A percentile compares a stretch with the other conserved stretches of the same genome.
phyloP scores from a whole-genome alignment of 2,888 invertebrate species.

The Caradrina kadenii region DNA sequence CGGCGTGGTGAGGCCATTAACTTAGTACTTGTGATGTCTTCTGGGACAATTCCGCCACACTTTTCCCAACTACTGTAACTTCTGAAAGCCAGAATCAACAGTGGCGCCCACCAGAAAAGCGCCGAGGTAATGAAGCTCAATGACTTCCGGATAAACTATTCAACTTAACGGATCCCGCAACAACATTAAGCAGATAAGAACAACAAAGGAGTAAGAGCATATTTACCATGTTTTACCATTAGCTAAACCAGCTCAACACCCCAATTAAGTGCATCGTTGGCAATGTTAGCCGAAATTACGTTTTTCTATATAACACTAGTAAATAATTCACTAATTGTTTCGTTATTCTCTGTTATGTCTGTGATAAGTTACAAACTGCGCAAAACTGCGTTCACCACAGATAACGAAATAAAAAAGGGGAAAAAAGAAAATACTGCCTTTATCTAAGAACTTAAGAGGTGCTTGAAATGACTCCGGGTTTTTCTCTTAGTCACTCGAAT shows the following conservation, averaged over 20 bases:
- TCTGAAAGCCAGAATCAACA: no score
- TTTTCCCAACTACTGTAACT: no score
- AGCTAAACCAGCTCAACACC: background rate
- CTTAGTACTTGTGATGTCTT: background rate
- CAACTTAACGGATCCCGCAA: no score
- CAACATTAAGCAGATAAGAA: no score
- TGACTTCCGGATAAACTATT: no score
- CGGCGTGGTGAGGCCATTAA: background rate
- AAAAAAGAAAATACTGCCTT: constrained; percentile 73
- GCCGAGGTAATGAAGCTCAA: no score
- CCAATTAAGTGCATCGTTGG: background rate
- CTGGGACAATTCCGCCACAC: no score
- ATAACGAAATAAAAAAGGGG: constrained; percentile 57
- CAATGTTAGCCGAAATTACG: background rate
- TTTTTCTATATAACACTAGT: constrained; percentile 3
- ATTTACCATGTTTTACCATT: background rate
- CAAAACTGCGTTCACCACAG: constrained; percentile 49
- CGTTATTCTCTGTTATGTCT: constrained; percentile 46
- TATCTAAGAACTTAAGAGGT: constrained; percentile 77
- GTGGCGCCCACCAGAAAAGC: no score
- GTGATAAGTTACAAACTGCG: constrained; percentile 46
- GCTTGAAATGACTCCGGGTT: constrained; percentile 77
- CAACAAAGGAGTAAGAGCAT: no score
- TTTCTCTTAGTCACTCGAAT: constrained; percentile 84
- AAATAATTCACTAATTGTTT: constrained; percentile 41